These are phyloP conservation scores for Perognathus longimembris DNA, from an alignment of 2,113 vertebrate species.

Conservation along the genomic window DNA sequence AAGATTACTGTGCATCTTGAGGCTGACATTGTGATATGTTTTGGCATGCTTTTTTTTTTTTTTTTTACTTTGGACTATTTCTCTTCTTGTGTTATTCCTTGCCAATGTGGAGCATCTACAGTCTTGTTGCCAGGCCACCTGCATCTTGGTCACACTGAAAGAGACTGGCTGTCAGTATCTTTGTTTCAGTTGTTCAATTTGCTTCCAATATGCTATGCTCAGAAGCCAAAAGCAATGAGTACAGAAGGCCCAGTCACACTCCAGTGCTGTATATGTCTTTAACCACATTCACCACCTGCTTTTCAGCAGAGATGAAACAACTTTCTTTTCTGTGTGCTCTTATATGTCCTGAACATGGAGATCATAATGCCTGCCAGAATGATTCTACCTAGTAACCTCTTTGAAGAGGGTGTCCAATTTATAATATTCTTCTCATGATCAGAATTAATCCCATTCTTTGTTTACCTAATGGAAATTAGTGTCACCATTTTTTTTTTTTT, in stretches of 20 bases:
- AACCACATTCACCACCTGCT: constrained; percentile 40
- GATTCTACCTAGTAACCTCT: not conserved
- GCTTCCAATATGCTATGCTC: not conserved
- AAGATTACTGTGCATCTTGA: not conserved
- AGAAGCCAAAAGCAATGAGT: constrained; percentile 31
- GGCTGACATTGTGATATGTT: not conserved
- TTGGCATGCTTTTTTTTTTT: not conserved
- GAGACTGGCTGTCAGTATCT: not conserved
- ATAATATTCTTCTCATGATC: not conserved
- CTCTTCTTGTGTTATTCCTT: not conserved
- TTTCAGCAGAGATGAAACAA: constrained; percentile 23
- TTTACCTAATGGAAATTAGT: not conserved
- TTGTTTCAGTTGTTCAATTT: not conserved
- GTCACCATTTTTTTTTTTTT: too few species aligned
- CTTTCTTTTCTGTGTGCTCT: constrained; percentile 9
- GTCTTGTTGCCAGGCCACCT: constrained; percentile 47
- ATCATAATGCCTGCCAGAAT: not conserved
- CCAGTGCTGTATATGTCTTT: constrained; percentile 26
- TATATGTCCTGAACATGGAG: not conserved
- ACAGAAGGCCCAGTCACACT: constrained; percentile 62
- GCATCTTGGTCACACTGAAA: constrained; percentile 11
- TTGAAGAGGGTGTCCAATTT: not conserved
- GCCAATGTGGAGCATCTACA: not conserved
- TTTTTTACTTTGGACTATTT: not conserved
- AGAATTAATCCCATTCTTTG: not conserved